A percentile compares a stretch with the other conserved stretches of the same genome.
Evolutionary conservation across 1,140 invertebrate species (phyloP).

Genomic region (Caenorhabditis briggsae): DNA sequence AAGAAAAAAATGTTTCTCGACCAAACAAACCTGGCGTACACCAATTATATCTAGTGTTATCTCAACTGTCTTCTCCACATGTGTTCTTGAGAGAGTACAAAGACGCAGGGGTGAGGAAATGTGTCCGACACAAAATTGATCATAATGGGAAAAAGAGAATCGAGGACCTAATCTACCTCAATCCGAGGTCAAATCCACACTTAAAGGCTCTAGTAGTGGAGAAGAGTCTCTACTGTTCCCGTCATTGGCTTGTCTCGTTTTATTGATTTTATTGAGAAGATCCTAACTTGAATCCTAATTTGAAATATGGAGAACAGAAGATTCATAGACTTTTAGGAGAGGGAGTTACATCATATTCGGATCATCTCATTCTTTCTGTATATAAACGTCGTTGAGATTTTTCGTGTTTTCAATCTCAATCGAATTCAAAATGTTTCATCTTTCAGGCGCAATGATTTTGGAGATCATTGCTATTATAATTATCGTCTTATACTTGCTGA

Average conservation of each 20-base stretch:
- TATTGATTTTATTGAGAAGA: background rate
- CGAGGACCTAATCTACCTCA: background rate
- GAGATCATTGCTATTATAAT: background rate
- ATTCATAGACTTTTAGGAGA: background rate
- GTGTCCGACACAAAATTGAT: slow-evolving; percentile 39
- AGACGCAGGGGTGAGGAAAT: slow-evolving; percentile 9
- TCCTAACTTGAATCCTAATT: too few species aligned
- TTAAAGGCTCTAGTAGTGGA: background rate
- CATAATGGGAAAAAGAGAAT: background rate
- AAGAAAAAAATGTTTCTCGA: too few species aligned
- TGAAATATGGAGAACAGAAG: background rate
- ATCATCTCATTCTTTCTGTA: background rate
- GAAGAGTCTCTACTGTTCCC: background rate
- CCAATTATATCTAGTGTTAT: background rate
- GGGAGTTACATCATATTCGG: background rate
- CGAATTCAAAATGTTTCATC: background rate
- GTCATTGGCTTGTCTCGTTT: too few species aligned
- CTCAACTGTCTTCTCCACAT: background rate
- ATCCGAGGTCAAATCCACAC: background rate
- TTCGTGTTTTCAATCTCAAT: background rate
- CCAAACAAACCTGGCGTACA: background rate
- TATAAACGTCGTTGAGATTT: background rate
- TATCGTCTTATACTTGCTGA: background rate
- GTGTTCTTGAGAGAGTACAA: background rate
- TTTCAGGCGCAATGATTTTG: background rate